Conservation (phyloP, 2,113 vertebrate species). For the Scortum barcoo region DNA sequence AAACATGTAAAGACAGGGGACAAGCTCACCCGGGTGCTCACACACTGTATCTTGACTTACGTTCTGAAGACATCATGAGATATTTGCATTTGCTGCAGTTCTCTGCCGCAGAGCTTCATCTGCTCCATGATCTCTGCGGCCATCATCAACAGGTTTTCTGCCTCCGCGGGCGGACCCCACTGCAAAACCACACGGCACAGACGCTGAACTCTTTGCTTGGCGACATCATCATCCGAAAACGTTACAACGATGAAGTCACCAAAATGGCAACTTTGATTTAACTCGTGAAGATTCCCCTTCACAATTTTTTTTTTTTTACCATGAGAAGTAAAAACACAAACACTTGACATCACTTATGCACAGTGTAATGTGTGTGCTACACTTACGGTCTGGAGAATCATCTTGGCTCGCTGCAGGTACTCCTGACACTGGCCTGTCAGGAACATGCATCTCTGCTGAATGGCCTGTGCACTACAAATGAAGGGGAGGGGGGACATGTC, state of each 20-base stretch:
- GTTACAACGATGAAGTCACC: neutral
- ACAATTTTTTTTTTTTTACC: neutral
- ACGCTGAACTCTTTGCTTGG: neutral
- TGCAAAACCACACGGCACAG: conserved; percentile 36
- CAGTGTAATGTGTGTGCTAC: neutral
- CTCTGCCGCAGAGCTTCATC: conserved; percentile 81
- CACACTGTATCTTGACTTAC: conserved; percentile 72
- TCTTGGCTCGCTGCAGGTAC: conserved; percentile 52
- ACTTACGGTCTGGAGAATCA: conserved; percentile 72
- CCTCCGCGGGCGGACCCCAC: conserved; percentile 68
- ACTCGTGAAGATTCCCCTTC: accelerated
- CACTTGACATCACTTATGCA: neutral
- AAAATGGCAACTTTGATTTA: too few species aligned
- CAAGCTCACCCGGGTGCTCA: neutral
- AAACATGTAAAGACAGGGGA: neutral
- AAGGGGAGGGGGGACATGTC: too few species aligned
- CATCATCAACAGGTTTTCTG: conserved; percentile 83
- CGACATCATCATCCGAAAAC: neutral
- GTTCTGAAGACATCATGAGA: conserved; percentile 85
- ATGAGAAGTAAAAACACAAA: neutral
- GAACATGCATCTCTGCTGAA: conserved; percentile 40
- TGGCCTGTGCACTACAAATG: conserved; percentile 37
- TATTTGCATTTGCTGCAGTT: conserved; percentile 87
- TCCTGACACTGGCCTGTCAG: conserved; percentile 62
- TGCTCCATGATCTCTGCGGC: conserved; percentile 87